These are phyloP conservation scores for Chydorus sphaericus DNA, from an alignment of 2,888 invertebrate genomes.

Conservation along the genomic window DNA sequence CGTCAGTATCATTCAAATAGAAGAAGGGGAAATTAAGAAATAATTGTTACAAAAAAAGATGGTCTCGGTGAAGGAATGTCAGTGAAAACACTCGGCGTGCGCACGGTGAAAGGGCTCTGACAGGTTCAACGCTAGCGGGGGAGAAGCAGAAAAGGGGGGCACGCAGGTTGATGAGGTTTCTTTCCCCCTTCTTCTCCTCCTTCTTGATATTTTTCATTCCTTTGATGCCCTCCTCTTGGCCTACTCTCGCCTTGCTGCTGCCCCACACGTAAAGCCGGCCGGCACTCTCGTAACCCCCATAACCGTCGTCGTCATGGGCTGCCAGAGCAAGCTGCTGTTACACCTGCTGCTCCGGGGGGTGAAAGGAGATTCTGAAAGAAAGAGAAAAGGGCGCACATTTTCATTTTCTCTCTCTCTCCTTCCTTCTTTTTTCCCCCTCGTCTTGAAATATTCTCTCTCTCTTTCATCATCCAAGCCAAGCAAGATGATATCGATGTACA, in stretches of 20 bases:
- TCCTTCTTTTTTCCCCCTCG: neutral
- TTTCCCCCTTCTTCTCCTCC: neutral
- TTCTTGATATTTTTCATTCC: neutral
- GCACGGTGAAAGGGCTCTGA: slow-evolving; percentile 7
- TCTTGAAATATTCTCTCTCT: no score
- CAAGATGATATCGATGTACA: no score
- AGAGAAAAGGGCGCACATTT: neutral
- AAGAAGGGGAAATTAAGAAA: neutral
- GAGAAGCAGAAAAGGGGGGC: neutral
- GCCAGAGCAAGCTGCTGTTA: no score
- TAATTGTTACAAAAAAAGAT: neutral
- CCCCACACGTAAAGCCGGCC: no score
- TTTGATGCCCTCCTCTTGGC: neutral
- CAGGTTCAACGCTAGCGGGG: slow-evolving; percentile 7
- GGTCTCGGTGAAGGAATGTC: neutral
- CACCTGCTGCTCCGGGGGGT: no score
- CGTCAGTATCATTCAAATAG: no score
- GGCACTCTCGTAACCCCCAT: no score
- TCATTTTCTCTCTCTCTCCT: neutral
- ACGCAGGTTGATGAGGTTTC: no score
- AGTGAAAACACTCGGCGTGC: slow-evolving; percentile 8
- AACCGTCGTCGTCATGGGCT: no score
- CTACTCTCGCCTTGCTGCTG: no score
- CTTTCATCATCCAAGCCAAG: no score
- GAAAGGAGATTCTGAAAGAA: neutral